Evolutionary conservation across 2,888 invertebrate genomes (phyloP), one percentile per base, ranked within the genome.

Genomic region (Craniophora ligustri): DNA sequence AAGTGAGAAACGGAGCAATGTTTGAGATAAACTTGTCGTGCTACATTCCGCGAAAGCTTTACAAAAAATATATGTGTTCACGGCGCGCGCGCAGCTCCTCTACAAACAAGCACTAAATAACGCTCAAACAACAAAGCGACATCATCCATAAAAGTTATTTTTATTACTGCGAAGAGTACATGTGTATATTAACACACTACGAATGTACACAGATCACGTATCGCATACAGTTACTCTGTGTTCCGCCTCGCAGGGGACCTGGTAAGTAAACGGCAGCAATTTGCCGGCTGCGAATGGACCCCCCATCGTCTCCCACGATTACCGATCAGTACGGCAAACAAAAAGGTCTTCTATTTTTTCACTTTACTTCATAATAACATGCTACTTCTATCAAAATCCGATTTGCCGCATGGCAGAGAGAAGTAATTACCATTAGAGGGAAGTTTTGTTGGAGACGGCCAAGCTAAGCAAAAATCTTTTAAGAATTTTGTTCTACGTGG

Each of bases 61-160:
- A 53, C 31, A 36, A 60, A 51, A 67, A 34, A 60, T 54, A 53
- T 40, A 51, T 21, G 41, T 46, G 38, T 59, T 66, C 41, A 41
- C 28, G 34, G 40, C 39, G 40, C 16, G 30, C 39, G 42, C 39
- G 41, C 16, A 15, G 30, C 34, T 26, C 3, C 42, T 19, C 23
- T 32, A 44, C 44, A 6, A 34, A 15, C 67, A 16, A 36, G 34
- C 60, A 21, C 28, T 10, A 61, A 47, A 65, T 58, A 46, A 47
- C 26, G 40, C 54, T 53, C 53, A 53, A 42, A 63, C 67, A 63
- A 44, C 67, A 67, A 67, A 67, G 61, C 61, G 67, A 67, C 62
- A 67, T 36, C 67, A 44, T 40, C 44, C 40, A 61, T 63, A 48
- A 63, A 67, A 67, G 61, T 63, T 64, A 61, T 67, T 60, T 67